phyloP scores from a whole-genome alignment of 2,888 invertebrate species.

The Lasius platythorax region DNA sequence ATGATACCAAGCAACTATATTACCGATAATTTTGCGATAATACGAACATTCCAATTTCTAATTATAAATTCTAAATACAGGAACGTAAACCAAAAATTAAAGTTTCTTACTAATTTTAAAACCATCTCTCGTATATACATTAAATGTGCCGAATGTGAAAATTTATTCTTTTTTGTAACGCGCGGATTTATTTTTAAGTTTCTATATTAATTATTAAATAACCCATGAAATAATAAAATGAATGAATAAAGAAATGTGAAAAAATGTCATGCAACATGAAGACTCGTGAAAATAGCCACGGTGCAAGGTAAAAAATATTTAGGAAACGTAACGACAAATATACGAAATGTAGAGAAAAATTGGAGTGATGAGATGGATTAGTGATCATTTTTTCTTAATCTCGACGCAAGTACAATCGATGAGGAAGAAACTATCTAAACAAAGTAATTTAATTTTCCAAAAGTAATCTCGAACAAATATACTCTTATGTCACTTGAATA shows the following conservation, averaged over 20 bases:
- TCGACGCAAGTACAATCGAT: neutral
- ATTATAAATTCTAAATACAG: conserved; percentile 6
- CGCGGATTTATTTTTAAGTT: neutral
- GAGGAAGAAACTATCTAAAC: neutral
- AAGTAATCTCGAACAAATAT: neutral
- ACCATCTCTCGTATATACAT: conserved; percentile 8
- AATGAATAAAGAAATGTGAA: neutral
- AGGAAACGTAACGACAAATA: conserved; percentile 15
- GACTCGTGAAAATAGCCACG: conserved; percentile 35
- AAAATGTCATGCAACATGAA: conserved; percentile 42
- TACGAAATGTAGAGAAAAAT: conserved; percentile 11
- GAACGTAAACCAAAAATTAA: neutral
- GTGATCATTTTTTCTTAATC: neutral
- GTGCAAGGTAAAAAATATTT: conserved; percentile 27
- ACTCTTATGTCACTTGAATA: neutral
- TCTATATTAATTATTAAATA: conserved; percentile 1
- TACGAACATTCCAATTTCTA: conserved; percentile 38
- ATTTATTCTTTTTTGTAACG: neutral
- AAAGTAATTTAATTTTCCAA: neutral
- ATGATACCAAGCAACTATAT: conserved; percentile 37
- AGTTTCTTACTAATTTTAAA: neutral
- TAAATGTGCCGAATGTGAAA: neutral
- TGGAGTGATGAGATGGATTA: neutral
- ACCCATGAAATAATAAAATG: neutral
- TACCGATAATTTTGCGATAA: conserved; percentile 18